Evolutionary conservation across 2,888 invertebrate species (phyloP).

Genomic region (Pterobdella sp.): DNA sequence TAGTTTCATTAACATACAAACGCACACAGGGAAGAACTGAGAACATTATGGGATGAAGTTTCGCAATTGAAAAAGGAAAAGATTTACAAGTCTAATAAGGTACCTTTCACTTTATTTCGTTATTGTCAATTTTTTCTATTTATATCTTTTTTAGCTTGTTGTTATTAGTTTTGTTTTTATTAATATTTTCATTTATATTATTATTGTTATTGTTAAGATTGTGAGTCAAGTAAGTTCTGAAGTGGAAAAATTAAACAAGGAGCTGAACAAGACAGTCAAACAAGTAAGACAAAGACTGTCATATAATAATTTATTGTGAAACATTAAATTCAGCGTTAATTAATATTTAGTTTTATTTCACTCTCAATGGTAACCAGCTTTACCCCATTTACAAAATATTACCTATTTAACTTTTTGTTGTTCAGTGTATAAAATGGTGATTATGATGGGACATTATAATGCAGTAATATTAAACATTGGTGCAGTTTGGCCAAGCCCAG

Average conservation of each 20-base stretch:
- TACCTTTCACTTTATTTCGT: not conserved
- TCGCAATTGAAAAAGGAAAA: not conserved
- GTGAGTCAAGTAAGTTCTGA: not conserved
- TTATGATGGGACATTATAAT: too few species aligned
- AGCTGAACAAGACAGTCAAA: not conserved
- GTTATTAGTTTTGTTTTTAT: slow-evolving; percentile 7
- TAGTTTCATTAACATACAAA: not conserved
- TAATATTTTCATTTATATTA: not conserved
- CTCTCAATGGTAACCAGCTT: too few species aligned
- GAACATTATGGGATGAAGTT: not conserved
- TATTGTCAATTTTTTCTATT: not conserved
- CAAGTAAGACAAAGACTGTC: not conserved
- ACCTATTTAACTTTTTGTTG: too few species aligned
- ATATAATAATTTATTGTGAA: not conserved
- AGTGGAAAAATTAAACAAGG: not conserved
- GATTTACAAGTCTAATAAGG: not conserved
- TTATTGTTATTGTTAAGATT: not conserved
- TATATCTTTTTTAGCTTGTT: slow-evolving; percentile 13
- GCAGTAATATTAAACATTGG: not conserved
- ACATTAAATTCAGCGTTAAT: not conserved
- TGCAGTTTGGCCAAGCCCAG: slow-evolving; percentile 42
- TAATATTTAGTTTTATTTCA: not conserved
- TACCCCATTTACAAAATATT: too few species aligned
- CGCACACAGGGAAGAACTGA: not conserved
- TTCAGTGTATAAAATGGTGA: too few species aligned